Conservation (phyloP, 2,797 vertebrate species). For the Meda fulgida region DNA sequence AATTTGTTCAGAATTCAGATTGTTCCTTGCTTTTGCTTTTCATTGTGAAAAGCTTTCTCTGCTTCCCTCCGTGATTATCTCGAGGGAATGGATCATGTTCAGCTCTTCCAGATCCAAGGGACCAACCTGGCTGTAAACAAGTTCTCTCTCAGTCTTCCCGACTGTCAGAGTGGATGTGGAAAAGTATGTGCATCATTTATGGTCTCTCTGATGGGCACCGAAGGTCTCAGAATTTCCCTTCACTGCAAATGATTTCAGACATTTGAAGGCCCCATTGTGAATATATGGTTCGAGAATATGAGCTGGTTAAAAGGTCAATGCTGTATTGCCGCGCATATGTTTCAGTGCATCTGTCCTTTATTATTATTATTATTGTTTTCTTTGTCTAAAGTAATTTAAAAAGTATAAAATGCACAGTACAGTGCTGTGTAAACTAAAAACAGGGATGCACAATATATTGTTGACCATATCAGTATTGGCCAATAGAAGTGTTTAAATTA, state of each 20-base stretch:
- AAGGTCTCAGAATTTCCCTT: constrained; percentile 52
- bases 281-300: background rate
- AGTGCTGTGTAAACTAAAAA: background rate
- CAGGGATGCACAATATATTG: background rate
- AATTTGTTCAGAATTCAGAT: constrained; percentile 24
- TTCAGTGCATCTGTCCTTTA: background rate
- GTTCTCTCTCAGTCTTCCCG: constrained; percentile 26
- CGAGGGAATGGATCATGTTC: constrained; percentile 54
- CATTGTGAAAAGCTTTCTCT: background rate
- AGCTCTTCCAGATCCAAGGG: constrained; percentile 33
- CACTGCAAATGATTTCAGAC: constrained; percentile 61
- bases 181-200: constrained; percentile 52
- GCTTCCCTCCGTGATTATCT: constrained; percentile 27
- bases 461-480: background rate
- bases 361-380: background rate
- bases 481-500: background rate
- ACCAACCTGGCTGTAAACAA: constrained; percentile 48
- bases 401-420: background rate
- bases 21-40: constrained; percentile 29
- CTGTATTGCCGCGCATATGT: background rate
- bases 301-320: constrained; percentile 1
- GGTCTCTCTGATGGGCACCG: constrained; percentile 25
- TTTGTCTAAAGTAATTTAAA: background rate
- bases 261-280: constrained; percentile 47
- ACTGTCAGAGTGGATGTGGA: constrained; percentile 24